phyloP scores from a whole-genome alignment of 2,797 vertebrate species.

The Poecilia wingei region DNA sequence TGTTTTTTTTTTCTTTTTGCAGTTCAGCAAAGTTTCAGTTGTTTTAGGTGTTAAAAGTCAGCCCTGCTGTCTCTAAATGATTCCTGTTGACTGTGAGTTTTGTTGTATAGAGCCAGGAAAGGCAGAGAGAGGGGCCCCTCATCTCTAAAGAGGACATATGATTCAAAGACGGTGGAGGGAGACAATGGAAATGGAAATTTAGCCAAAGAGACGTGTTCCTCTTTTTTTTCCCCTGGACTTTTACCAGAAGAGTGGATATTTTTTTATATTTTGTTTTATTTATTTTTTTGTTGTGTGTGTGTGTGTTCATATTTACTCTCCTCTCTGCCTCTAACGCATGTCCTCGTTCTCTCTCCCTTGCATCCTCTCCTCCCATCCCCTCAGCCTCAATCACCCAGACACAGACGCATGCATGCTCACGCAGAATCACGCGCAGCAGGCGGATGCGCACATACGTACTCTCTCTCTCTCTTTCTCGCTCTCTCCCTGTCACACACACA shows the following conservation, averaged over 20 bases:
- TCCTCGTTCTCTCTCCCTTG: slow-evolving; percentile 51
- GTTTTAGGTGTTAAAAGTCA: slow-evolving; percentile 38
- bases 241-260: slow-evolving; percentile 39
- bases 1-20: not conserved
- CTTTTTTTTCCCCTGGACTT: slow-evolving; percentile 45
- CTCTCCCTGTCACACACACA: slow-evolving; percentile 14
- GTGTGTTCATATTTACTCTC: slow-evolving; percentile 72
- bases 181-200: slow-evolving; percentile 15
- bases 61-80: slow-evolving; percentile 8
- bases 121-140: slow-evolving; percentile 31
- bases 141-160: slow-evolving; percentile 34
- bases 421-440: slow-evolving; percentile 78
- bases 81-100: slow-evolving; percentile 17
- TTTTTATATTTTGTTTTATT: not conserved
- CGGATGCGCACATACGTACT: slow-evolving; percentile 74
- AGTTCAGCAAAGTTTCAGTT: slow-evolving; percentile 12
- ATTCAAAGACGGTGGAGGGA: slow-evolving; percentile 8
- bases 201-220: slow-evolving; percentile 18
- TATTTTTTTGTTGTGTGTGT: slow-evolving; percentile 8
- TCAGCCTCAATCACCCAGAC: slow-evolving; percentile 78
- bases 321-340: slow-evolving; percentile 61
- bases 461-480: slow-evolving; percentile 8
- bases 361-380: slow-evolving; percentile 60
- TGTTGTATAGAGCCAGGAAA: slow-evolving; percentile 22
- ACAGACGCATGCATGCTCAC: slow-evolving; percentile 80